Conservation (phyloP, 1,140 invertebrate genomes). For the Stenopsyche tienmushanensis region DNA sequence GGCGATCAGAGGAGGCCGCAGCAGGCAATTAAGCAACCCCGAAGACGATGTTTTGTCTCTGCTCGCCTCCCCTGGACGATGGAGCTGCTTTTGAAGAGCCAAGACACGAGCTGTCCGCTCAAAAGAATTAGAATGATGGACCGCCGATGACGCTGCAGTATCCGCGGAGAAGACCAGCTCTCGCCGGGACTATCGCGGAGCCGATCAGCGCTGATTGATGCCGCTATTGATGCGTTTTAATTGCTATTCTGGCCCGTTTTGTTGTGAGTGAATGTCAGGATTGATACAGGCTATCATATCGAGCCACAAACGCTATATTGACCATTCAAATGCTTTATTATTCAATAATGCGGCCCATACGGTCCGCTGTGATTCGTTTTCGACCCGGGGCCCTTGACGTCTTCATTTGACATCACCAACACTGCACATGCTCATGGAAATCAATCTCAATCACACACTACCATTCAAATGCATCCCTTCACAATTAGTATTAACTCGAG, state of each 20-base stretch:
- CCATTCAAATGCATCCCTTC: too few relatives aligned
- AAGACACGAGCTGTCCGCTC: constrained; percentile 16
- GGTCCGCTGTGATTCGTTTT: too few relatives aligned
- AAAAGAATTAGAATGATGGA: constrained; percentile 40
- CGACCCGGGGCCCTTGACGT: too few relatives aligned
- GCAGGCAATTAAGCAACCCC: not conserved
- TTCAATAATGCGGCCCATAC: too few relatives aligned
- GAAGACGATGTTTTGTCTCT: constrained; percentile 15
- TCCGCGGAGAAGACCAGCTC: constrained; percentile 24
- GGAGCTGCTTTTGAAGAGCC: not conserved
- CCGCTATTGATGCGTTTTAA: constrained; percentile 41
- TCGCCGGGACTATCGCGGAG: constrained; percentile 4
- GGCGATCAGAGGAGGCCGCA: too few relatives aligned
- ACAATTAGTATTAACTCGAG: too few relatives aligned
- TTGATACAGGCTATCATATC: constrained; percentile 18
- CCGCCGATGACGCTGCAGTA: constrained; percentile 33
- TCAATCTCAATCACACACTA: too few relatives aligned
- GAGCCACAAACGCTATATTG: too few relatives aligned
- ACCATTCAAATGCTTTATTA: too few relatives aligned
- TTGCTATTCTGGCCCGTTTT: constrained; percentile 35
- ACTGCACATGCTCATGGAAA: too few relatives aligned
- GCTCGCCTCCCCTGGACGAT: not conserved
- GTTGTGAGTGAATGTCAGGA: constrained; percentile 20
- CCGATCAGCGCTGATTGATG: constrained; percentile 27
- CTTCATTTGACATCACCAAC: too few relatives aligned